A percentile compares a stretch with the other conserved stretches of the same genome.
Evolutionary conservation across 2,797 vertebrate genomes (phyloP).

Genomic region (Lutjanus argentimaculatus): DNA sequence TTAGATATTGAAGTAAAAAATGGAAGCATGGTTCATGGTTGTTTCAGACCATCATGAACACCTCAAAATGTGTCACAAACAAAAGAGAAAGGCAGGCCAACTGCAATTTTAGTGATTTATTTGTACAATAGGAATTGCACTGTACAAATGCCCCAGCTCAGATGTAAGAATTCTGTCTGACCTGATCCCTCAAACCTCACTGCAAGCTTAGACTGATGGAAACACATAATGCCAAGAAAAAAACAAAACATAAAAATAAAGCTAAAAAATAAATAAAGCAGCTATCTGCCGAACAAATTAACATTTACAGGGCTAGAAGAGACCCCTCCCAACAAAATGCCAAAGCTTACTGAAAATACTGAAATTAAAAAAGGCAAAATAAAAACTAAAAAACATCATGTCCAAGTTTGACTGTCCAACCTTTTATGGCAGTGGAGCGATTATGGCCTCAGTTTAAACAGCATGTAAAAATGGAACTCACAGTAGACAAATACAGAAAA

Average conservation of each 20-base stretch:
- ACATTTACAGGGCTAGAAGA: constrained; percentile 57
- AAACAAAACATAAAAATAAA: constrained; percentile 13
- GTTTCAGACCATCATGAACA: background rate
- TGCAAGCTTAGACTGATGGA: constrained; percentile 66
- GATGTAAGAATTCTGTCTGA: constrained; percentile 66
- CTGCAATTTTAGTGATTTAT: constrained; percentile 88
- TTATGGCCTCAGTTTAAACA: constrained; percentile 75
- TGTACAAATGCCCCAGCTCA: constrained; percentile 80
- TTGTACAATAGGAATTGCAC: constrained; percentile 84
- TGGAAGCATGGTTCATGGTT: background rate
- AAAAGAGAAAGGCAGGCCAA: constrained; percentile 37
- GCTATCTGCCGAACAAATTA: constrained; percentile 51
- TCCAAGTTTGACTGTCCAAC: constrained; percentile 57
- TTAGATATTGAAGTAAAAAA: constrained; percentile 26
- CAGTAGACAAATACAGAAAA: constrained; percentile 74
- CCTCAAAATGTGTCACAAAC: constrained; percentile 26
- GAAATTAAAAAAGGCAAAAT: constrained; percentile 66
- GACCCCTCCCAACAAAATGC: constrained; percentile 58
- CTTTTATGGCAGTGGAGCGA: constrained; percentile 63
- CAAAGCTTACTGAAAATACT: constrained; percentile 59
- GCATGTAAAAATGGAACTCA: constrained; percentile 67
- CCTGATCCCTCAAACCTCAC: constrained; percentile 76
- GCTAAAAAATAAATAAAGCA: constrained; percentile 69
- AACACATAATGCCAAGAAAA: constrained; percentile 39
- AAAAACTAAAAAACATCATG: constrained; percentile 42